Evolutionary conservation across 2,888 invertebrate genomes (phyloP).

Genomic region (Monochamus alternatus): DNA sequence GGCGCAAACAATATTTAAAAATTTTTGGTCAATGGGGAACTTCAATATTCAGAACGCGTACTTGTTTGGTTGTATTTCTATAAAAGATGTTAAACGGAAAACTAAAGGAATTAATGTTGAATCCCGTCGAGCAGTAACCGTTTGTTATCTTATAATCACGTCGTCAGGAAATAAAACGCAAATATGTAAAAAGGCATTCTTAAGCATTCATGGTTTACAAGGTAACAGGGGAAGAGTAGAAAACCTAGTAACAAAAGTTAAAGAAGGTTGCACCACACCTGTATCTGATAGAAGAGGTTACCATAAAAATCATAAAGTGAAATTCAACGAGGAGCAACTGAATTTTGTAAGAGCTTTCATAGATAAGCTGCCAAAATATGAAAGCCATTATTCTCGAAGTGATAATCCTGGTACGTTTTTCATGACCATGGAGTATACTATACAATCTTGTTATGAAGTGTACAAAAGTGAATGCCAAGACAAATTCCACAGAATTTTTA

Average conservation of each 20-base stretch:
- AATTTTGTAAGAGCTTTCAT: slow-evolving; percentile 36
- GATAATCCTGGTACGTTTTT: slow-evolving; percentile 16
- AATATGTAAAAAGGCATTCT: slow-evolving; percentile 26
- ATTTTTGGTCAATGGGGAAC: slow-evolving; percentile 28
- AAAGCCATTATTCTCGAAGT: slow-evolving; percentile 42
- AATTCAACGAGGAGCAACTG: slow-evolving; percentile 20
- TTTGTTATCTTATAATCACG: not conserved
- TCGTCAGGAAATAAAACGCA: not conserved
- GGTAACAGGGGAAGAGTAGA: slow-evolving; percentile 19
- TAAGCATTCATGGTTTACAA: slow-evolving; percentile 30
- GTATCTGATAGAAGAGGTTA: slow-evolving; percentile 26
- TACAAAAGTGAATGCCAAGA: not conserved
- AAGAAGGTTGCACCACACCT: slow-evolving; percentile 21
- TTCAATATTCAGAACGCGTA: slow-evolving; percentile 28
- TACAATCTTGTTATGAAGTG: not conserved
- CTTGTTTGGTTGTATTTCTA: slow-evolving; percentile 26
- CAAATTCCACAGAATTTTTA: not conserved
- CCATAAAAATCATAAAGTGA: slow-evolving; percentile 34
- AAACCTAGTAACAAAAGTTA: slow-evolving; percentile 23
- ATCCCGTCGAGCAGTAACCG: slow-evolving; percentile 16
- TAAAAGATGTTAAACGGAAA: slow-evolving; percentile 7
- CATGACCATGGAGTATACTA: too few relatives aligned
- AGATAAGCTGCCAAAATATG: slow-evolving; percentile 39
- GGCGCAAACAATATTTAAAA: slow-evolving; percentile 28
- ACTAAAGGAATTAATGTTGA: slow-evolving; percentile 19